Percentiles rank a stretch among this genome's conserved stretches.
Evolutionary conservation across 1,140 invertebrate species (phyloP).

Genomic region (Melipona quadrifasciata): DNA sequence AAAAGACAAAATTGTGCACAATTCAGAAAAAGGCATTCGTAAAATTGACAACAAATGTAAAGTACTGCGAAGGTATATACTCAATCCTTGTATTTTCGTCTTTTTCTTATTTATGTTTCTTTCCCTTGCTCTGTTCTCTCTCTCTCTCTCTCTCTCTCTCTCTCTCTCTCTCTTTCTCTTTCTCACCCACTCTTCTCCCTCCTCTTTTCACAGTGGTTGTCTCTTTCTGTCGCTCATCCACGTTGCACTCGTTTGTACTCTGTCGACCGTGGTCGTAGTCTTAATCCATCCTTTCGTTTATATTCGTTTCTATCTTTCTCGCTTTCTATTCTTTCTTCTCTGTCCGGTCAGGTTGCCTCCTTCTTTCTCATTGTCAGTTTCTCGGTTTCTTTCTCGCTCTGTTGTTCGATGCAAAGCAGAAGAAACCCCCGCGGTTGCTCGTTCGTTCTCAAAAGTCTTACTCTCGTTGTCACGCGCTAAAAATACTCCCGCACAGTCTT

Average conservation of each 20-base stretch:
- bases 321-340: conserved; percentile 17
- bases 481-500: conserved; percentile 56
- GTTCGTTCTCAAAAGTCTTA: conserved; percentile 55
- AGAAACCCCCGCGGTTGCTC: conserved; percentile 48
- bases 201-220: background rate
- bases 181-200: background rate
- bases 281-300: conserved; percentile 42
- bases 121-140: background rate
- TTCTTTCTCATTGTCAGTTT: background rate
- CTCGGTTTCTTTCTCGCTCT: conserved; percentile 18
- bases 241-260: conserved; percentile 14
- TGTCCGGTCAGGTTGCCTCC: background rate
- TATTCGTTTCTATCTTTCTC: conserved; percentile 27
- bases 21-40: background rate
- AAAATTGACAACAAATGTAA: conserved; percentile 13
- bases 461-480: conserved; percentile 60
- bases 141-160: background rate
- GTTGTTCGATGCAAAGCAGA: conserved; percentile 39
- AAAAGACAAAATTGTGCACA: background rate
- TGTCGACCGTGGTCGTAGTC: conserved; percentile 16
- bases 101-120: background rate
- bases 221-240: conserved; percentile 5
- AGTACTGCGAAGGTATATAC: conserved; percentile 2
- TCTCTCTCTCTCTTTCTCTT: conserved; percentile 3
- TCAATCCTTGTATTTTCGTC: background rate